Conservation (phyloP, 1,140 invertebrate genomes). For the Ostrea edulis region DNA sequence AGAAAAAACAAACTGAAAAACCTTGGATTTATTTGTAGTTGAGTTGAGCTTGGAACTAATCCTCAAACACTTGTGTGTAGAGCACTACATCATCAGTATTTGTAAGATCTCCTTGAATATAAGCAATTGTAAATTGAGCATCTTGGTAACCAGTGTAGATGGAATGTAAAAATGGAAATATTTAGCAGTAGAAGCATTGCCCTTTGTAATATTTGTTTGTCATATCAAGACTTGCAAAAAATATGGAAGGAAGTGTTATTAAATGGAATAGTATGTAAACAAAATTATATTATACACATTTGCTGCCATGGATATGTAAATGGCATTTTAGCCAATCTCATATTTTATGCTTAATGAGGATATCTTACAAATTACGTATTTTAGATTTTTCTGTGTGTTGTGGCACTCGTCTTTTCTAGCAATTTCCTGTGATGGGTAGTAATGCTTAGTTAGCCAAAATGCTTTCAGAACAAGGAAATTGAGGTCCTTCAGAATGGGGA, state of each 20-base stretch:
- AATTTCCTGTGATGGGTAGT: conserved; percentile 12
- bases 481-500: neutral
- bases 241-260: neutral
- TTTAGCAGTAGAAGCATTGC: neutral
- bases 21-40: conserved; percentile 39
- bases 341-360: neutral
- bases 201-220: neutral
- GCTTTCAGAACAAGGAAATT: neutral
- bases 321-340: no score
- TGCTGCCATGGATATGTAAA: no score
- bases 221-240: neutral
- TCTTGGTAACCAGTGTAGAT: neutral
- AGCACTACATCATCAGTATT: neutral
- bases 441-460: conserved; percentile 11
- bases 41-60: conserved; percentile 26
- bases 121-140: neutral
- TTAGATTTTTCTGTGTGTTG: neutral
- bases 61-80: neutral
- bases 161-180: neutral
- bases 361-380: conserved; percentile 12
- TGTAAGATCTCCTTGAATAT: conserved; percentile 5
- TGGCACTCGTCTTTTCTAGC: neutral
- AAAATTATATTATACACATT: no score
- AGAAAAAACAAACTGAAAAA: neutral
- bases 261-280: neutral